These are phyloP conservation scores for Myopa tessellatipennis DNA, from an alignment of 2,888 invertebrate genomes.

Conservation along the genomic window DNA sequence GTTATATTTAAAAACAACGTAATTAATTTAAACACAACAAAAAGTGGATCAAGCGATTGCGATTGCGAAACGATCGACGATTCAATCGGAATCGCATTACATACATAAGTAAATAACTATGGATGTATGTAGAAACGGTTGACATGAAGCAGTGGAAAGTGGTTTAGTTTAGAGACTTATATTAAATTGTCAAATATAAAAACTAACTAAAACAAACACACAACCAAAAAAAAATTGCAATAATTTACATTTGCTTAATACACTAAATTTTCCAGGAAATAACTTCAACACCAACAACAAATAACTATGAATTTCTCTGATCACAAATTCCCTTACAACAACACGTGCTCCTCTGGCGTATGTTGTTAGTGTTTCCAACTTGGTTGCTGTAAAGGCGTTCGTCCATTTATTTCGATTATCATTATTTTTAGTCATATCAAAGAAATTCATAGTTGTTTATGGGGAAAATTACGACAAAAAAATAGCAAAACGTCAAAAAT, in stretches of 20 bases:
- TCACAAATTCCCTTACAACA: constrained; percentile 32
- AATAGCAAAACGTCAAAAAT: constrained; percentile 35
- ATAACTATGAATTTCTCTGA: constrained; percentile 19
- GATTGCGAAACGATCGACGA: background rate
- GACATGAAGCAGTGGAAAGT: constrained; percentile 13
- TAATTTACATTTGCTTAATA: constrained; percentile 25
- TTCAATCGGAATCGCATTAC: background rate
- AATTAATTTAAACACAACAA: constrained; percentile 8
- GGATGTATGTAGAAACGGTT: background rate
- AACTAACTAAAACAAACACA: background rate
- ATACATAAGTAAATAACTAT: too few species aligned
- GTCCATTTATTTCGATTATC: background rate
- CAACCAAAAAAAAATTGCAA: background rate
- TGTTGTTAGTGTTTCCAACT: background rate
- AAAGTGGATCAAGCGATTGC: constrained; percentile 8
- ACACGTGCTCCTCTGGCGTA: too few species aligned
- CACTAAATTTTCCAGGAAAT: background rate
- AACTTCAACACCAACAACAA: background rate
- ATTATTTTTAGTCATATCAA: constrained; percentile 9
- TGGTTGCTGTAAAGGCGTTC: background rate
- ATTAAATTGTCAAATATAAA: constrained; percentile 34
- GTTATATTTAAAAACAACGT: constrained; percentile 6
- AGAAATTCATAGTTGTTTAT: constrained; percentile 51
- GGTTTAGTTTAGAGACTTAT: constrained; percentile 20
- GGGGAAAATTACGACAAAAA: constrained; percentile 36